A percentile compares a stretch with the other conserved stretches of the same genome.
phyloP scores from a whole-genome alignment of 2,113 vertebrate genomes.

The Hypanus sabinus region DNA sequence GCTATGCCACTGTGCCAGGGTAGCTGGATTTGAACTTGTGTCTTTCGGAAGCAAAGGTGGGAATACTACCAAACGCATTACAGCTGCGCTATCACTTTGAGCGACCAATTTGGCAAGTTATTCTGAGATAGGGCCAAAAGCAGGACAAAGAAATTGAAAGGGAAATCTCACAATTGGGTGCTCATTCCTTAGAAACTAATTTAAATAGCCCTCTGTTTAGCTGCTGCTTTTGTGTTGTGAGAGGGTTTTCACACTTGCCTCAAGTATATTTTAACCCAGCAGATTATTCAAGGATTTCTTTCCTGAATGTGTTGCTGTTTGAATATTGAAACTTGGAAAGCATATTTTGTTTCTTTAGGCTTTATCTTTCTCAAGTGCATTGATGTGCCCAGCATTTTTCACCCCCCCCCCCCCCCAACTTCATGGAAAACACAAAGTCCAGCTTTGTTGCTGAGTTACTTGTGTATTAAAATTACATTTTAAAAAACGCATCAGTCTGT shows the following conservation, averaged over 20 bases:
- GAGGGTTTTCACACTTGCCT: not conserved
- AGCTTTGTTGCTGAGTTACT: not conserved
- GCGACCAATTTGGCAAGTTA: not conserved
- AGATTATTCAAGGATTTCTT: not conserved
- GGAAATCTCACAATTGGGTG: not conserved
- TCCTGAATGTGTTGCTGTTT: not conserved
- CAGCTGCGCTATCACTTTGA: not conserved
- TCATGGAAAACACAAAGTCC: not conserved
- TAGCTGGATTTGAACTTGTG: too few relatives aligned
- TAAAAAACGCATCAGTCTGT: not conserved
- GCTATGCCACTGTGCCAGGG: too few relatives aligned
- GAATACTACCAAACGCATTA: not conserved
- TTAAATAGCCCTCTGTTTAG: not conserved
- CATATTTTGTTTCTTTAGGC: not conserved
- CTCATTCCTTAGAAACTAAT: not conserved
- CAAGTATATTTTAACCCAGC: not conserved
- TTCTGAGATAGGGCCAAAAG: not conserved
- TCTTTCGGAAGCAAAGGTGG: not conserved
- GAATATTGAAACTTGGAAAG: not conserved
- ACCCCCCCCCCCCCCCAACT: not conserved
- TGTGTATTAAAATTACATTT: not conserved
- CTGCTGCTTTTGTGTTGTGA: not conserved
- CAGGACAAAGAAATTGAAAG: not conserved
- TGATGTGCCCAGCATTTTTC: too few relatives aligned
- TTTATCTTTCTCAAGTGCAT: not conserved